Evolutionary conservation across 2,113 vertebrate genomes (phyloP).

Genomic region (Carassius auratus): DNA sequence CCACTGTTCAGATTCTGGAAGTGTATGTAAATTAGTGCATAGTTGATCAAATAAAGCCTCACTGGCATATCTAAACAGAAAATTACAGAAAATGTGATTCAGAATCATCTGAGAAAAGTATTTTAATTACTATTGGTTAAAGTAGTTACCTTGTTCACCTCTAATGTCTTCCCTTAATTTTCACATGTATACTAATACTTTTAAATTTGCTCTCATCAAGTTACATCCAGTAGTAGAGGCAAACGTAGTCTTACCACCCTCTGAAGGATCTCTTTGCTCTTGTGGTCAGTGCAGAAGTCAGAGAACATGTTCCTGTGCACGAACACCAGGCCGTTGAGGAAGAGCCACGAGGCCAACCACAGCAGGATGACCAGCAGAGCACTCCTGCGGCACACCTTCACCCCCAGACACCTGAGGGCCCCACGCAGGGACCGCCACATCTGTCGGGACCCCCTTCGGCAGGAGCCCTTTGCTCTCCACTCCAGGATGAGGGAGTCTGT

Average conservation of each 20-base stretch:
- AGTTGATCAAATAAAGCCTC: background rate
- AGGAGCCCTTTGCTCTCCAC: slow-evolving; percentile 55
- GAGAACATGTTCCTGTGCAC: slow-evolving; percentile 83
- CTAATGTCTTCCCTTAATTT: background rate
- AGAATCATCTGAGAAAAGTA: background rate
- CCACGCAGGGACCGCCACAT: slow-evolving; percentile 40
- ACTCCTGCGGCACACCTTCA: slow-evolving; percentile 75
- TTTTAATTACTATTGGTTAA: background rate
- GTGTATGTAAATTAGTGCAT: background rate
- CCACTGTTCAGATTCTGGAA: background rate
- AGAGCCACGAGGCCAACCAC: slow-evolving; percentile 84
- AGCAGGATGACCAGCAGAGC: slow-evolving; percentile 77
- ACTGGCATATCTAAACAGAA: background rate
- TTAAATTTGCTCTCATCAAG: background rate
- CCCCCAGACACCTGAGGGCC: slow-evolving; percentile 71
- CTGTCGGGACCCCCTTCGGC: background rate
- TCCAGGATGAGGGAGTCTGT: slow-evolving; percentile 36
- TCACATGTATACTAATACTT: background rate
- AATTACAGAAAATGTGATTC: background rate
- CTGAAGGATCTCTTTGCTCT: slow-evolving; percentile 86
- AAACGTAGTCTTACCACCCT: slow-evolving; percentile 81
- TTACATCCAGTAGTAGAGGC: background rate
- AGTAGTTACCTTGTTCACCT: background rate
- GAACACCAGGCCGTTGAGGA: slow-evolving; percentile 82
- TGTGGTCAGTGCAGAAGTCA: slow-evolving; percentile 88